Conservation (phyloP, 2,797 vertebrate genomes). For the Tokudaia muenninki region DNA sequence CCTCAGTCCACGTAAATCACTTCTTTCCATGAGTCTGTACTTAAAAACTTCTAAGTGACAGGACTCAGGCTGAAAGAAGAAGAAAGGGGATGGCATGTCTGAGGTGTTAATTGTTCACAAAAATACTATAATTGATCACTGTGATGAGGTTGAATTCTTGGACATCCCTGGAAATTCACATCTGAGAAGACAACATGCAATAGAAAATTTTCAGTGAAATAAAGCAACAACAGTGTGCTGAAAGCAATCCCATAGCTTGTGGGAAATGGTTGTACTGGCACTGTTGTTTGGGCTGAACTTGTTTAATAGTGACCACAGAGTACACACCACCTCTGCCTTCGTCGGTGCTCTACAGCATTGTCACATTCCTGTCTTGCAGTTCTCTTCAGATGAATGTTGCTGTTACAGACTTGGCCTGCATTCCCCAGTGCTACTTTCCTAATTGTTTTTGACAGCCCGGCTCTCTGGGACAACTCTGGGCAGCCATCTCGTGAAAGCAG, state of each 20-base stretch:
- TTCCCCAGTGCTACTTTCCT: not conserved
- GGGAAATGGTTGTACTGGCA: not conserved
- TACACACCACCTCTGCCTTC: not conserved
- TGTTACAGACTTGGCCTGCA: not conserved
- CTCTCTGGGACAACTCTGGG: conserved; percentile 52
- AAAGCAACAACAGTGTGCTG: not conserved
- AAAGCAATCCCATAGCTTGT: not conserved
- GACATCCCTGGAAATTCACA: not conserved
- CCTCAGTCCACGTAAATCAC: not conserved
- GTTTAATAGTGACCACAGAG: not conserved
- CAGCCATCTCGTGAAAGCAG: conserved; percentile 53
- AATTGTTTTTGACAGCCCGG: conserved; percentile 69
- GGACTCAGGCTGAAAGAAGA: not conserved
- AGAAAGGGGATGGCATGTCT: not conserved
- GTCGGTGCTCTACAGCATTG: not conserved
- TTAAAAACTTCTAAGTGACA: conserved; percentile 5
- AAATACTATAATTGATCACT: not conserved
- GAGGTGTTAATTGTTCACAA: not conserved
- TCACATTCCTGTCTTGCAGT: not conserved
- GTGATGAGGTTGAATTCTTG: not conserved
- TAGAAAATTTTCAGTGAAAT: conserved; percentile 5
- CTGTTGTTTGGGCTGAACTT: not conserved
- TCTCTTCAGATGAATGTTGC: conserved; percentile 21
- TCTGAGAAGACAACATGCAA: not conserved
- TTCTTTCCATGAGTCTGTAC: not conserved